Base-by-base conservation (phyloP, 1,140 invertebrate genomes). In the Papilio helenus region DNA sequence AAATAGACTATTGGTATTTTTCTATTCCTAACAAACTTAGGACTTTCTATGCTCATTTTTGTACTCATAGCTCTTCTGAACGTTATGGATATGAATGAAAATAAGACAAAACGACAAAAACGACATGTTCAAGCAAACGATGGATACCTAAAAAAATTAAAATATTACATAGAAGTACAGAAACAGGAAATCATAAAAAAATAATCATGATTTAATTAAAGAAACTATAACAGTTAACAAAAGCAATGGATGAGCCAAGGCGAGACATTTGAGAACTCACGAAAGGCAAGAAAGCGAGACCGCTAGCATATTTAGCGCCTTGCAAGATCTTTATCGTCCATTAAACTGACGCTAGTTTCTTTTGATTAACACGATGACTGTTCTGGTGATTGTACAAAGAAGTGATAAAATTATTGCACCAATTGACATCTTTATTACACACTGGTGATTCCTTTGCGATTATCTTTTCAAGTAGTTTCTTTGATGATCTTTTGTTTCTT, bases 211-310 rank as follows among this genome's bases (percentile, higher is more conserved):
- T 12, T 29, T 34, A 29, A 68, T 34, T 68, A 34, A 68, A 29
- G 61, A 68, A 68, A 29, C 23, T 68, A 29, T 68, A 55, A 55
- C 23, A 29, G 4, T 29, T 26, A 65, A 65, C 61, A 68, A 68
- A 68, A 26, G 61, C 61, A 68, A 68, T 29, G 12, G 61, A 34
- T 18, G 58, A 65, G 26, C 34, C 26, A 12, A 68, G 61, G 61
- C 23, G 61, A 68, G 61, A 68, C 26, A 68, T 61, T 61, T 29
- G 61, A 68, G 61, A 26, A 16, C 26, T 68, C 26, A 65, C 12
- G 61, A 65, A 65, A 65, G 12, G 61, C 61, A 68, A 29, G 61
- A 68, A 68, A 68, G 61, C 61, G 61, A 68, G 61, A 68, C 61
- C 61, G 61, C 12, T 68, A 26, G 26, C 61, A 68, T 68, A 68